phyloP scores from a whole-genome alignment of 2,888 invertebrate species.

The Nomada fabriciana region DNA sequence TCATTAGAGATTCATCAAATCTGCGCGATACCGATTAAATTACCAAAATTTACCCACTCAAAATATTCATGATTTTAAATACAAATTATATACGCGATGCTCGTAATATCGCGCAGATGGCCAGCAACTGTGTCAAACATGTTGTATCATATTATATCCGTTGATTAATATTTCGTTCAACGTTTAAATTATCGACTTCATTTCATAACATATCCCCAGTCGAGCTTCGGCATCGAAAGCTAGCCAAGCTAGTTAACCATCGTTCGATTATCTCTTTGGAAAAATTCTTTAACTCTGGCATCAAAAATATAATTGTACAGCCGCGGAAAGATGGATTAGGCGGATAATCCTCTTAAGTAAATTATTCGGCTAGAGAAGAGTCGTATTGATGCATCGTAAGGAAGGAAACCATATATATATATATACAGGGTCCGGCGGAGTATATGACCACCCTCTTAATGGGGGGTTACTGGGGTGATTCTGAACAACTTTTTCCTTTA shows the following conservation, averaged over 20 bases:
- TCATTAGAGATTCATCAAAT: not conserved
- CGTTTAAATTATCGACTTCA: not conserved
- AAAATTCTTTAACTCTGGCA: not conserved
- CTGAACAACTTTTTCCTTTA: too few relatives aligned
- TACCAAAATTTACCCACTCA: not conserved
- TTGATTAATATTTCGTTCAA: not conserved
- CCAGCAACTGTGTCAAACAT: not conserved
- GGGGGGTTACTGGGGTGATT: too few relatives aligned
- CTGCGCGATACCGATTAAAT: not conserved
- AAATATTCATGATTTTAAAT: not conserved
- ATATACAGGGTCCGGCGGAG: too few relatives aligned
- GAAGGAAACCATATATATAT: not conserved
- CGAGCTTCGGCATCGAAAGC: not conserved
- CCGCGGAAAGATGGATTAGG: not conserved
- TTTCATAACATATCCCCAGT: not conserved
- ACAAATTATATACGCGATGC: too few relatives aligned
- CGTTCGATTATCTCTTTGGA: not conserved
- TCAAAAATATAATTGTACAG: too few relatives aligned
- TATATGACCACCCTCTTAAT: too few relatives aligned
- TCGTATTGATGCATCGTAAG: not conserved
- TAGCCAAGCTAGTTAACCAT: not conserved
- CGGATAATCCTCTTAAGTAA: slow-evolving; percentile 4
- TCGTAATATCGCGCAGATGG: not conserved
- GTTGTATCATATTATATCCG: not conserved
- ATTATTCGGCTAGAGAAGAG: not conserved